These are phyloP conservation scores for Phaedon cochleariae DNA, from an alignment of 2,888 invertebrate genomes.

Conservation along the genomic window DNA sequence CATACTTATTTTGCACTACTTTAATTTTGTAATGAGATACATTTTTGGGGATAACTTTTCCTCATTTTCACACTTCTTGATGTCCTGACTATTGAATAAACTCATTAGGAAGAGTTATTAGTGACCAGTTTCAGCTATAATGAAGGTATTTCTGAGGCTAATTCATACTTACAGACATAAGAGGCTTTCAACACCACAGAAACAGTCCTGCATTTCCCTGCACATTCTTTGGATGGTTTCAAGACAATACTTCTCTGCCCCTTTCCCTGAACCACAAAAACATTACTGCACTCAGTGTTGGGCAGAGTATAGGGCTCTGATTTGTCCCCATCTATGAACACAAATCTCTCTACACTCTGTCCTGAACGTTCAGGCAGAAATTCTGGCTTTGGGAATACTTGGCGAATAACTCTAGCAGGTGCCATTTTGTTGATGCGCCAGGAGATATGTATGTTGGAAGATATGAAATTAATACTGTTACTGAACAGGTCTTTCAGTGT, in stretches of 20 bases:
- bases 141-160: no score
- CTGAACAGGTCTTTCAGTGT: constrained; percentile 49
- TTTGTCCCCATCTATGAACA: constrained; percentile 77
- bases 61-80: no score
- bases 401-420: constrained; percentile 75
- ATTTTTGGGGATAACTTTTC: no score
- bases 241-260: constrained; percentile 78
- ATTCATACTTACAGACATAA: constrained; percentile 78
- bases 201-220: constrained; percentile 73
- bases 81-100: no score
- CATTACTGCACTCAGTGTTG: constrained; percentile 83
- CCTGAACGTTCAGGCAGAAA: constrained; percentile 73
- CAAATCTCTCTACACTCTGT: constrained; percentile 75
- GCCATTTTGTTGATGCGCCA: constrained; percentile 84
- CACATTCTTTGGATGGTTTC: constrained; percentile 81
- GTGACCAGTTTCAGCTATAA: no score
- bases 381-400: constrained; percentile 75
- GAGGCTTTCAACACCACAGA: constrained; percentile 76
- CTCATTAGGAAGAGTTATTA: no score
- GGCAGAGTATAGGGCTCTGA: constrained; percentile 75
- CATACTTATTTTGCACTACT: no score
- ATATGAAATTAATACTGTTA: constrained; percentile 37
- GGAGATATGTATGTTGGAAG: constrained; percentile 53
- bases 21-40: no score
- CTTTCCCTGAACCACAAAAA: constrained; percentile 76